Percentiles rank a stretch among this genome's conserved stretches.
Conservation (phyloP, 2,113 vertebrate genomes). For the Phoenicopterus ruber region DNA sequence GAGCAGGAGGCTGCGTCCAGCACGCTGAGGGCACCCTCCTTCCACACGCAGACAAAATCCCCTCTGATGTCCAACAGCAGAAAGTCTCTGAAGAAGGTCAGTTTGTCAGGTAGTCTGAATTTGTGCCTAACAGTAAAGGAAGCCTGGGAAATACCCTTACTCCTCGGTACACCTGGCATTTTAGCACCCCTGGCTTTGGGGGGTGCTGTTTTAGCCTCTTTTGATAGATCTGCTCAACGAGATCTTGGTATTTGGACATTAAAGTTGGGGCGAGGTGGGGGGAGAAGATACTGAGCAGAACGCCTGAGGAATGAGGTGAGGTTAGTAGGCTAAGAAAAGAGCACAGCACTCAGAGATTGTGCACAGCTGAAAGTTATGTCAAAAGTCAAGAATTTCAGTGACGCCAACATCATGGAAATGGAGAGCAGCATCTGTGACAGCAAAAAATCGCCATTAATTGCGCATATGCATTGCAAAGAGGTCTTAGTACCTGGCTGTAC, state of each 20-base stretch:
- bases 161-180: neutral
- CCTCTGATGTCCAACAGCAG: neutral
- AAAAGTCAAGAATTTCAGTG: neutral
- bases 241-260: neutral
- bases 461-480: neutral
- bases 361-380: neutral
- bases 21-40: neutral
- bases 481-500: neutral
- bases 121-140: no score
- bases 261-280: rapidly evolving
- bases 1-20: neutral
- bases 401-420: neutral
- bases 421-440: neutral
- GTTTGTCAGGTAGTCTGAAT: neutral
- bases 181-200: neutral
- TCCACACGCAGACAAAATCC: neutral
- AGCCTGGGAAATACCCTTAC: neutral
- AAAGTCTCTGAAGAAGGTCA: neutral
- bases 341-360: rapidly evolving
- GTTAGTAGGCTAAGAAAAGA: neutral
- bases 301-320: neutral
- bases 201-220: neutral
- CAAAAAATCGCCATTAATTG: neutral
- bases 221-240: neutral
- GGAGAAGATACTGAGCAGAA: neutral